Evolutionary conservation across 1,140 invertebrate species (phyloP).

Genomic region (Tachypleus tridentatus): DNA sequence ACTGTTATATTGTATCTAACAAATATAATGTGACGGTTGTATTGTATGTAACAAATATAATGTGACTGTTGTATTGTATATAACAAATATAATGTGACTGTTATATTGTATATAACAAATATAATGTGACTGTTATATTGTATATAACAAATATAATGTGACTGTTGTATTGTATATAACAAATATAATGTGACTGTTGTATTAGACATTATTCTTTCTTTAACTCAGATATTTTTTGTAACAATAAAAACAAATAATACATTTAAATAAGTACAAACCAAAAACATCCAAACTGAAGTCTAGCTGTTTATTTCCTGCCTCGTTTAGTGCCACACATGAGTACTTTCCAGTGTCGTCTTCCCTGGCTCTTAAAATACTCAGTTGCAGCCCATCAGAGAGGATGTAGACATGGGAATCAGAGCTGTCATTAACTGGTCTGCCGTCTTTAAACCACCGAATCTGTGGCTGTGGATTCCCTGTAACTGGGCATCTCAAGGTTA

Average conservation of each 20-base stretch:
- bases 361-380: constrained; percentile 58
- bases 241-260: background rate
- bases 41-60: no score
- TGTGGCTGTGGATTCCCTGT: constrained; percentile 73
- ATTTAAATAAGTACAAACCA: constrained; percentile 4
- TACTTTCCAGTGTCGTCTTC: constrained; percentile 83
- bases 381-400: constrained; percentile 37
- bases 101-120: no score
- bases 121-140: no score
- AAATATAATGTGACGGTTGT: no score
- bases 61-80: no score
- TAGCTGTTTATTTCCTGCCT: constrained; percentile 15
- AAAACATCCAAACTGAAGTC: constrained; percentile 12
- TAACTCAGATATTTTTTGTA: no score
- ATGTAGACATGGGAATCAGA: constrained; percentile 13
- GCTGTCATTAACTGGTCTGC: constrained; percentile 43
- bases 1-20: no score
- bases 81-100: no score
- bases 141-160: no score
- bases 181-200: no score
- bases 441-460: constrained; percentile 92
- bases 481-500: constrained; percentile 55
- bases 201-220: no score
- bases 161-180: no score
- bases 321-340: constrained; percentile 33